phyloP scores from a whole-genome alignment of 1,140 invertebrate species.

The Caenorhabditis remanei region DNA sequence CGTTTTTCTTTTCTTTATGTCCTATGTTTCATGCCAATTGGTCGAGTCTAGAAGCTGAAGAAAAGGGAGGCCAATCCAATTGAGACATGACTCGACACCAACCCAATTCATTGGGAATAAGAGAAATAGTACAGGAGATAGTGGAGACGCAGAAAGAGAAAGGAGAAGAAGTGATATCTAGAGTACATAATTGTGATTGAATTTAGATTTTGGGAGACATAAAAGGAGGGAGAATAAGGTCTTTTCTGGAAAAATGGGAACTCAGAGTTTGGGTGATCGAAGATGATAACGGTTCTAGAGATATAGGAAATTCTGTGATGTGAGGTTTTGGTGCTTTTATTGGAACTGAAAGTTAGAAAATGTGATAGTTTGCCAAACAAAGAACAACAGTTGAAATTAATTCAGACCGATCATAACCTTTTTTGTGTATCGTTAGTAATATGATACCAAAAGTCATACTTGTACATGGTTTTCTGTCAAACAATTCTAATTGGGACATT shows the following conservation, averaged over 20 bases:
- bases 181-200: constrained; percentile 41
- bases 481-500: too few species aligned
- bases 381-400: too few species aligned
- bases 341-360: too few species aligned
- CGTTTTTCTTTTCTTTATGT: background rate
- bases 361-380: too few species aligned
- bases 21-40: constrained; percentile 42
- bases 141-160: background rate
- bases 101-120: constrained; percentile 16
- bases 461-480: too few species aligned
- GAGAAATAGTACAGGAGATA: background rate
- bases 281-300: too few species aligned
- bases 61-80: constrained; percentile 11
- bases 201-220: background rate
- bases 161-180: constrained; percentile 3
- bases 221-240: background rate
- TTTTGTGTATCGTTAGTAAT: too few species aligned
- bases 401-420: too few species aligned
- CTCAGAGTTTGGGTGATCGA: background rate
- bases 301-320: too few species aligned
- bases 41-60: background rate
- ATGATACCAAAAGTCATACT: too few species aligned
- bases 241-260: background rate
- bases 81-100: constrained; percentile 50
- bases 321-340: too few species aligned